These are phyloP conservation scores for Mallotus villosus DNA, from an alignment of 2,797 vertebrate species.

Conservation along the genomic window DNA sequence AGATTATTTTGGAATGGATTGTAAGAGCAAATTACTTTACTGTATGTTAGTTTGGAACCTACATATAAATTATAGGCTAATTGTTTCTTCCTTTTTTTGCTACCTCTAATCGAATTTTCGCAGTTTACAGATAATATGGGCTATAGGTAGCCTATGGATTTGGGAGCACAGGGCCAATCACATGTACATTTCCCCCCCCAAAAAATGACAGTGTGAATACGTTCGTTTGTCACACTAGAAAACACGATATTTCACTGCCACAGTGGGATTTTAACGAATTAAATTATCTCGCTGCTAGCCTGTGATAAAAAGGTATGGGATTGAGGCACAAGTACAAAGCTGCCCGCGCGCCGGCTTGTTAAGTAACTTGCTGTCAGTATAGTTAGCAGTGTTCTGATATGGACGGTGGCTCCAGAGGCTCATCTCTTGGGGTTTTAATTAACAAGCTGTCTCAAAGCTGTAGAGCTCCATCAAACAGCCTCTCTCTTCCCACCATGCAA, in stretches of 20 bases:
- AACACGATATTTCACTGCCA: conserved; percentile 70
- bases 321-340: conserved; percentile 51
- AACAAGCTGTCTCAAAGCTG: conserved; percentile 81
- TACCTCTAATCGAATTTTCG: conserved; percentile 68
- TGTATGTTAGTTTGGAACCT: no score
- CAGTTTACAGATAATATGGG: conserved; percentile 60
- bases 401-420: conserved; percentile 77
- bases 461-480: conserved; percentile 76
- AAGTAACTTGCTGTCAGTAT: conserved; percentile 81
- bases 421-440: conserved; percentile 83
- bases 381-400: conserved; percentile 81
- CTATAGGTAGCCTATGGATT: conserved; percentile 57
- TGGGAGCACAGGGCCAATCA: conserved; percentile 57
- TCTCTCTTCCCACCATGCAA: conserved; percentile 48
- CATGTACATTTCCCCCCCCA: conserved; percentile 37
- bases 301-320: conserved; percentile 71
- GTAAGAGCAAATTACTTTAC: no score
- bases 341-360: conserved; percentile 61
- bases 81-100: conserved; percentile 44
- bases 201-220: conserved; percentile 58
- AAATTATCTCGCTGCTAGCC: conserved; percentile 67
- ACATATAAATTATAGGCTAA: not conserved
- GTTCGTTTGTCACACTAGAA: conserved; percentile 69
- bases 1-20: not conserved
- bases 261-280: conserved; percentile 75